Conservation (phyloP, 1,140 invertebrate species). For the Heliconius nattereri region DNA sequence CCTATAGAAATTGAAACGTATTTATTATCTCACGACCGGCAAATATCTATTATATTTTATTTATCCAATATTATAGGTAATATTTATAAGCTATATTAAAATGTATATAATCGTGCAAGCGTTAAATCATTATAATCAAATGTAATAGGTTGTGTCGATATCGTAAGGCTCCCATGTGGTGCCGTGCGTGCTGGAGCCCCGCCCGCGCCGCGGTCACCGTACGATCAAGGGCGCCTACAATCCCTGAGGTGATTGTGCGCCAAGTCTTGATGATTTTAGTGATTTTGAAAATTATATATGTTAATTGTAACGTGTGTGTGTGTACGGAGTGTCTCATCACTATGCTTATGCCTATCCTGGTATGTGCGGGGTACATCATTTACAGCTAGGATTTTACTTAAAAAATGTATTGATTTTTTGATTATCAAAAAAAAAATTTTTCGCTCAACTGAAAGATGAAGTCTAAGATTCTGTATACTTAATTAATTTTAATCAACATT, state of each 20-base stretch:
- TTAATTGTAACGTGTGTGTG: no score
- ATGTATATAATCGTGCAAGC: slow-evolving; percentile 7
- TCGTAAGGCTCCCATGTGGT: slow-evolving; percentile 25
- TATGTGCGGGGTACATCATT: no score
- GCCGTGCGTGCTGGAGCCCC: slow-evolving; percentile 43
- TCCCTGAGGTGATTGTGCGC: slow-evolving; percentile 50
- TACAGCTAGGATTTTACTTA: no score
- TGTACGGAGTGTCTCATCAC: no score
- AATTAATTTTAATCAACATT: not conserved
- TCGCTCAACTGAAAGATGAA: no score
- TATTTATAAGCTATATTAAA: not conserved
- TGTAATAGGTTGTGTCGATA: slow-evolving; percentile 25
- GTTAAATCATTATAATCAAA: slow-evolving; percentile 30
- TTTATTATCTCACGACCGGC: not conserved
- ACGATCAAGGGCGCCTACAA: slow-evolving; percentile 71
- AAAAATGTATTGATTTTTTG: no score
- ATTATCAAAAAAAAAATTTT: no score
- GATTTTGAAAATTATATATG: not conserved
- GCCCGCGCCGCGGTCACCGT: slow-evolving; percentile 55
- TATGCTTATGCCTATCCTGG: no score
- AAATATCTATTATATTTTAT: no score
- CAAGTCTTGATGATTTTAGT: slow-evolving; percentile 31
- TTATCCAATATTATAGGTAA: no score
- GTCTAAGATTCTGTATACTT: no score
- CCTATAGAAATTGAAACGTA: not conserved